These are phyloP conservation scores for Anguilla obscura DNA, from an alignment of 2,797 vertebrate species.

Conservation along the genomic window DNA sequence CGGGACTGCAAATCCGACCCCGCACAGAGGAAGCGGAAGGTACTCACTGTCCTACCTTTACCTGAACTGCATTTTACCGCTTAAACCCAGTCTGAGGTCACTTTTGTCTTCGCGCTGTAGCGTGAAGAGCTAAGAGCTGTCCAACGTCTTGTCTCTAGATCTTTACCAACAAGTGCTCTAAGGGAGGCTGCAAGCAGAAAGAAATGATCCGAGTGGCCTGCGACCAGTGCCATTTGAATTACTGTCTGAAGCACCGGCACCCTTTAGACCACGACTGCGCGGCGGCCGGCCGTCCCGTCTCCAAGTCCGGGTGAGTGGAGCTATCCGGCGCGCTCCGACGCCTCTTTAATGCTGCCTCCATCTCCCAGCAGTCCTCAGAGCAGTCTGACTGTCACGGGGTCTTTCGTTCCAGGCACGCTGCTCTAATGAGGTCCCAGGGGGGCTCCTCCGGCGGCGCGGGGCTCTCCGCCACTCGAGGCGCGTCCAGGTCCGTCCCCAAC, in stretches of 20 bases:
- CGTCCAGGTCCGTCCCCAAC: constrained; percentile 60
- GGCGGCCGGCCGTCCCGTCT: constrained; percentile 59
- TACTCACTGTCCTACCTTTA: constrained; percentile 47
- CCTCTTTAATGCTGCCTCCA: neutral
- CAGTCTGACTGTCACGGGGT: neutral
- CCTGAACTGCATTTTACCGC: neutral
- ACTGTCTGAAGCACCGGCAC: constrained; percentile 92
- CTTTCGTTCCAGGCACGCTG: constrained; percentile 67
- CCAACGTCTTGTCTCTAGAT: constrained; percentile 66
- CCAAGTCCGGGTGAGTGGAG: constrained; percentile 75
- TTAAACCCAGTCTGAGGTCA: neutral
- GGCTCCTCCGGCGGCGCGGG: constrained; percentile 56
- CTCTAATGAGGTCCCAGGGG: constrained; percentile 69
- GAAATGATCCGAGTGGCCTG: constrained; percentile 88
- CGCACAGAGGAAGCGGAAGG: constrained; percentile 80
- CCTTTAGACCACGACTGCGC: constrained; percentile 86
- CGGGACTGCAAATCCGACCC: constrained; percentile 80
- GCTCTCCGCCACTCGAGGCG: constrained; percentile 56
- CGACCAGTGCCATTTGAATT: constrained; percentile 82
- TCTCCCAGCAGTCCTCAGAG: neutral
- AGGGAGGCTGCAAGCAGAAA: constrained; percentile 87
- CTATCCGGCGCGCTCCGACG: neutral
- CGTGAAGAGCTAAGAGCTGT: neutral
- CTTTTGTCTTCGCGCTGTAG: neutral
- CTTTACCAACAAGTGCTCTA: constrained; percentile 85